Evolutionary conservation across 2,888 invertebrate species (phyloP), one percentile per base, ranked within the genome.

Genomic region (Tinea trinotella): DNA sequence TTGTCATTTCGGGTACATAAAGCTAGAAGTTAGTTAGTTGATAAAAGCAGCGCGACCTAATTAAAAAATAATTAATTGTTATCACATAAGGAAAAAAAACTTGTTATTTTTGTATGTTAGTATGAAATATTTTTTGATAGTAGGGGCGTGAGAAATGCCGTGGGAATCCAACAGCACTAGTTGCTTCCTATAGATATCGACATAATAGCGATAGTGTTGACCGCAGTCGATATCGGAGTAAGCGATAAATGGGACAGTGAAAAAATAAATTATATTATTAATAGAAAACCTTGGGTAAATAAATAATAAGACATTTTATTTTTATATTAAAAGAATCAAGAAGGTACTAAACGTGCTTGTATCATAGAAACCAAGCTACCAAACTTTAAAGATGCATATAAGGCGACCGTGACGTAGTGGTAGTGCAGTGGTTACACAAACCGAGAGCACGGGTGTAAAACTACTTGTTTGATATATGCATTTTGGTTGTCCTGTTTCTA

Each of bases 101-200:
- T 40, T 40, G 40, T 40, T 40, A 15, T 15, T 40, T 40, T 40
- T 40, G 13, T 40, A 12, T 40, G 40, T n/a, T 10, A 30, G n/a
- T 30, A 30, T 4, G n/a, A 7, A n/a, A 40, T 40, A 40, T 40
- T 15, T 40, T 40, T 40, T 40, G 40, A 40, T 40, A 40, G 40
- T n/a, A 50, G 50, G n/a, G 18, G 50, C 50, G 50, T 50, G 50
- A 50, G 50, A 50, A 50, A 50, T 50, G 13, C 24, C 50, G 50
- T 50, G 50, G 50, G 50, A 50, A 50, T 24, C 24, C 3, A 17
- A 22, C 22, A 24, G 13, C 24, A 50, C 22, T 46, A 46, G 46
- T 19, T 19, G 40, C 48, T 48, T 48, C 48, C 48, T 48, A 48
- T 48, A 48, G 50, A 24, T 50, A 50, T 50, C 50, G 50, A 50